Base-by-base conservation (phyloP, 2,888 invertebrate genomes). In the Epirrita christyi region DNA sequence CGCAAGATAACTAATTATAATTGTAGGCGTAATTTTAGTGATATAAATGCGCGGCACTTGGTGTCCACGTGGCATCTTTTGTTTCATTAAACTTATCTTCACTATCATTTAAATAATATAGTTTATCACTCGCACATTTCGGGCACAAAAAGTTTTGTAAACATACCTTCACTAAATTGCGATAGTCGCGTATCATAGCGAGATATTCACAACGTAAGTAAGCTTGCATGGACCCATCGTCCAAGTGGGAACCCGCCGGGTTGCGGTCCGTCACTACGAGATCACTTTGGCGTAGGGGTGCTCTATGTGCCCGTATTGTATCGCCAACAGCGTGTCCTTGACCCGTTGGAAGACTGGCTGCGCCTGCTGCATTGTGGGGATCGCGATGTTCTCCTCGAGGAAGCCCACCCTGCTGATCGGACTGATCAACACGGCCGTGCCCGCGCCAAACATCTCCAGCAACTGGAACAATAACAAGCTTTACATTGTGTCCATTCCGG, bases 361-460 rank as follows among this genome's bases (percentile, higher is more conserved):
- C 9, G 93, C 72, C 68, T 96, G 94, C 68, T 95, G 93, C 87
- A 94, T 93, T 13, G 97, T 97, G 48, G 97, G 97, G 66, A 97
- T 94, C 48, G 92, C 77, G 29, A 96, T 91, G 52, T 93, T 85
- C 49, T 93, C 88, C 4, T 94, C 96, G 69, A 95, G 76, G 85
- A 96, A 99, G 54, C 96, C 93, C 60, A 99, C 97, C 61, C 95
- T 93, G 55, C 96, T 96, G 53, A 99, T 95, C 0, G 99, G 99
- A 74, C 97, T 97, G 13, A 99, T 96, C 45, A 98, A 94, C 72
- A 98, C 98, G 0, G 99, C 99, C 21, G 99, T 99, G 54, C 99
- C 99, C n/a, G 98, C 95, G 56, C 99, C 99, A 85, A 99, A 99
- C 85, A 99, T 93, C 89, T 99, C 99, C 68, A 98, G 83, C 67